Conservation (phyloP, 2,113 vertebrate genomes). For the Oncorhynchus gorbuscha region DNA sequence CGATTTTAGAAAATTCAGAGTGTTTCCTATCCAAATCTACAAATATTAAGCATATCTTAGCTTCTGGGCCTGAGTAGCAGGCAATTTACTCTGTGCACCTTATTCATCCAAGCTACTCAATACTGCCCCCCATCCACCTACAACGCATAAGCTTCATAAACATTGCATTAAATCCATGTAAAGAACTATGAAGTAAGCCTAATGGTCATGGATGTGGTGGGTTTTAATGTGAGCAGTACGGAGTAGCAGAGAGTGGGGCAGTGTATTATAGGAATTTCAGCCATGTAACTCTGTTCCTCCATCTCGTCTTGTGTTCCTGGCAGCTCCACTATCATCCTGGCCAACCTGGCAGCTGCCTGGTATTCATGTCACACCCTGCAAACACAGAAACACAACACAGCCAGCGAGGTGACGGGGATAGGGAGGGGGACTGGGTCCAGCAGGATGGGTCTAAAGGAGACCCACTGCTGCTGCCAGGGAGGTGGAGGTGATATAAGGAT, state of each 20-base stretch:
- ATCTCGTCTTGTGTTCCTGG: neutral
- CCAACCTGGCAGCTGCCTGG: conserved; percentile 6
- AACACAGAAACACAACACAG: conserved; percentile 14
- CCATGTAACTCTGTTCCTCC: neutral
- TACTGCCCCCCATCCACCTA: too few relatives aligned
- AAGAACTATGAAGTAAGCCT: too few relatives aligned
- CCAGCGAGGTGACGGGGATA: neutral
- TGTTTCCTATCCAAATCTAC: too few relatives aligned
- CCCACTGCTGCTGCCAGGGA: conserved; percentile 1
- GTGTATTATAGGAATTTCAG: neutral
- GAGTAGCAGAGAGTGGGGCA: neutral
- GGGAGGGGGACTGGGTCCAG: neutral
- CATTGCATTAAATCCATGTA: too few relatives aligned
- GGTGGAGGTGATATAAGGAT: neutral
- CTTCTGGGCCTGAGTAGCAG: too few relatives aligned
- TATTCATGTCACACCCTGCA: conserved; percentile 7
- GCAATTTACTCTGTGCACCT: too few relatives aligned
- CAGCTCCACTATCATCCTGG: neutral
- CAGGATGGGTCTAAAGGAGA: neutral
- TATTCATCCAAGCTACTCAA: too few relatives aligned
- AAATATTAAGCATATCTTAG: too few relatives aligned
- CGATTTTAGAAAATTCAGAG: too few relatives aligned
- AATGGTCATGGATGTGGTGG: too few relatives aligned
- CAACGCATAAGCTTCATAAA: too few relatives aligned
- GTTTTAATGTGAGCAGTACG: neutral